Conservation (phyloP, 2,797 vertebrate species). For the Coluber constrictor region DNA sequence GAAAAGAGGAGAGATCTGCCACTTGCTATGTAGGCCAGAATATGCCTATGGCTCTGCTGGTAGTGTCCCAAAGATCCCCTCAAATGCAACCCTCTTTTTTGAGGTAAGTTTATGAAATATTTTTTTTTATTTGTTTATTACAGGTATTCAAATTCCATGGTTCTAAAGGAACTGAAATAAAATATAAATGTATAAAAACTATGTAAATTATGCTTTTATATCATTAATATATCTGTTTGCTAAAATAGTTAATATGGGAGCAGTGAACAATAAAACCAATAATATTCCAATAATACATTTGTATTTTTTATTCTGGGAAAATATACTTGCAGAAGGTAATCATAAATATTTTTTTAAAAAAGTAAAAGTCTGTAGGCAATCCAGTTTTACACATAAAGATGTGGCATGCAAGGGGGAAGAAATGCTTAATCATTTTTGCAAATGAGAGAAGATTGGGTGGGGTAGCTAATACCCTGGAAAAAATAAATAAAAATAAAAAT, state of each 20-base stretch:
- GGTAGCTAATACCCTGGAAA: not conserved
- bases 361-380: not conserved
- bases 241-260: not conserved
- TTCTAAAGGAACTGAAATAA: not conserved
- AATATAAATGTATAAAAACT: not conserved
- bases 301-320: not conserved
- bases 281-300: not conserved
- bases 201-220: not conserved
- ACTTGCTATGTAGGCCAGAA: conserved; percentile 85
- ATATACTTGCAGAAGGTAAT: not conserved
- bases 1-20: conserved; percentile 89
- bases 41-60: conserved; percentile 88
- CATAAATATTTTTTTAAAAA: not conserved
- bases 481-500: not conserved
- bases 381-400: not conserved
- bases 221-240: not conserved
- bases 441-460: not conserved
- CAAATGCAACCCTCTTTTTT: conserved; percentile 86
- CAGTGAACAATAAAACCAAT: not conserved
- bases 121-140: not conserved
- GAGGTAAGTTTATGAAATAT: conserved; percentile 75
- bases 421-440: not conserved
- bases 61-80: conserved; percentile 88
- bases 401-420: not conserved
- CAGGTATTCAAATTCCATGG: not conserved